Evolutionary conservation across 2,888 invertebrate genomes (phyloP).

Genomic region (Anorthoa munda): DNA sequence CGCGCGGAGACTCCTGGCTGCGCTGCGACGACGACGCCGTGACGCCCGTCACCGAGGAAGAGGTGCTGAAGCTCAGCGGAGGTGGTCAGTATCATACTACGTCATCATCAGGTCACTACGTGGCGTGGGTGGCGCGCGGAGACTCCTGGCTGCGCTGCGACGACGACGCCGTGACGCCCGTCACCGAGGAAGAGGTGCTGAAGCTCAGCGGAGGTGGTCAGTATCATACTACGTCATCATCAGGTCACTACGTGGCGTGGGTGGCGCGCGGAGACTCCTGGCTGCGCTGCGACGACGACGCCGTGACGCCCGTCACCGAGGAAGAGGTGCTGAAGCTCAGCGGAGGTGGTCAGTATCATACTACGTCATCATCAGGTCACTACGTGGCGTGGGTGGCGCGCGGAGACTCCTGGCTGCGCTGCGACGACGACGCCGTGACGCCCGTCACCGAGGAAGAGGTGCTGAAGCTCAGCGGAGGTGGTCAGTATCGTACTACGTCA

Average conservation of each 20-base stretch:
- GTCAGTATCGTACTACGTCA: slow-evolving; percentile 50
- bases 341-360: slow-evolving; percentile 92
- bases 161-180: slow-evolving; percentile 97
- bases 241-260: slow-evolving; percentile 99
- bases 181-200: slow-evolving; percentile 98
- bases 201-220: slow-evolving; percentile 96
- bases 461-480: slow-evolving; percentile 97
- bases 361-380: slow-evolving; percentile 95
- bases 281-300: slow-evolving; percentile 99
- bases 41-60: slow-evolving; percentile 96
- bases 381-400: slow-evolving; percentile 99
- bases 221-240: slow-evolving; percentile 9
- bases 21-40: slow-evolving; percentile 99
- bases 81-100: slow-evolving; percentile 85
- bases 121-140: slow-evolving; percentile 97
- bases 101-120: slow-evolving; percentile 99
- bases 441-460: slow-evolving; percentile 98
- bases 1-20: slow-evolving; percentile 94
- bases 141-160: slow-evolving; percentile 98
- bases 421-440: slow-evolving; percentile 98
- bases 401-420: slow-evolving; percentile 96
- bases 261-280: slow-evolving; percentile 94
- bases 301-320: slow-evolving; percentile 96
- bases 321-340: slow-evolving; percentile 99
- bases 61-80: slow-evolving; percentile 98